phyloP scores from a whole-genome alignment of 2,888 invertebrate genomes.

The Athalia rosae region DNA sequence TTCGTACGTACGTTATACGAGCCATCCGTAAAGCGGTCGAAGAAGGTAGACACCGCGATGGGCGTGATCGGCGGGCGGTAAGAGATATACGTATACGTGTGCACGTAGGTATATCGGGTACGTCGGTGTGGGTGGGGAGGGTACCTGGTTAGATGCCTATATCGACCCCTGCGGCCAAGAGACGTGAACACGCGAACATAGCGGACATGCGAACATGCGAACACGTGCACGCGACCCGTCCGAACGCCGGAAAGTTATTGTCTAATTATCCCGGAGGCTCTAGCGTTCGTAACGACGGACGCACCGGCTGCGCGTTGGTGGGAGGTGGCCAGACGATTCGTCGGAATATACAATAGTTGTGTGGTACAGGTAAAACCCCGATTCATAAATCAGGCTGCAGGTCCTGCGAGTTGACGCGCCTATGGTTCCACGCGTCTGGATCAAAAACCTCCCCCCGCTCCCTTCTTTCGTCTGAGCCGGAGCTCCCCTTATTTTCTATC shows the following conservation, averaged over 20 bases:
- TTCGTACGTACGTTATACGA: too few species aligned
- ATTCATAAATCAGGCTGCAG: too few species aligned
- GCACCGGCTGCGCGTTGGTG: neutral
- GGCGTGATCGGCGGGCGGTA: neutral
- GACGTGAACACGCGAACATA: slow-evolving; percentile 5
- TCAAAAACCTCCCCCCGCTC: too few species aligned
- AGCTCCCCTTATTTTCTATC: neutral
- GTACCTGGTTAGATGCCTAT: neutral
- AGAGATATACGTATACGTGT: neutral
- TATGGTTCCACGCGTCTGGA: too few species aligned
- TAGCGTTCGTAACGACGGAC: neutral
- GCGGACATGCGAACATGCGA: neutral
- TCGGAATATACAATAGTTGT: too few species aligned
- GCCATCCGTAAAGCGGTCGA: too few species aligned
- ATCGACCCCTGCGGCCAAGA: neutral
- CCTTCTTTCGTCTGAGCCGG: neutral
- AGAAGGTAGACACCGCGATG: neutral
- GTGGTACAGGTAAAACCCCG: too few species aligned
- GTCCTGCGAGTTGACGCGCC: too few species aligned
- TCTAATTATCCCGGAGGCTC: neutral
- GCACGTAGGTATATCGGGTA: neutral
- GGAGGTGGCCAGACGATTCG: neutral
- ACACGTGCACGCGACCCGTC: slow-evolving; percentile 6
- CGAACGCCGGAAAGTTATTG: neutral
- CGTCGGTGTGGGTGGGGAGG: neutral